Base-by-base conservation (phyloP, 2,113 vertebrate genomes). In the Ammodramus savannarum region DNA sequence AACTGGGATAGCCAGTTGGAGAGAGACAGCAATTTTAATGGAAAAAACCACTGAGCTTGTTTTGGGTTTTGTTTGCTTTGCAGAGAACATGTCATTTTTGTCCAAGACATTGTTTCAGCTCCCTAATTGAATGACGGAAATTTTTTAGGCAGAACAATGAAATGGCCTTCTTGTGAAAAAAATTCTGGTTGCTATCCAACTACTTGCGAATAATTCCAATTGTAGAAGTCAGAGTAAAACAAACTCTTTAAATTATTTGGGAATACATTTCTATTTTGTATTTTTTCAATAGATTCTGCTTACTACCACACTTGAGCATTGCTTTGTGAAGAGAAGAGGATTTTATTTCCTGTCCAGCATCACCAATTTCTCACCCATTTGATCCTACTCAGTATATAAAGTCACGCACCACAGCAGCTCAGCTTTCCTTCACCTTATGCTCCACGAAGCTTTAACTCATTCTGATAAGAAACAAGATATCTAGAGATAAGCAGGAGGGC, bases 71-170 rank as follows among this genome's bases (percentile, higher is more conserved):
- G 86, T 95, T 96, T 91, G 77, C 72, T 95, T 69, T 94, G 77
- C 87, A 93, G 55, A 0, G 3, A 95, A 93, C 74, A 87, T 87
- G 67, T 87, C 54, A 62, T 69, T 96, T 95, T 95, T 91, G 89
- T 95, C 95, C 94, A 96, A 95, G 93, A 93, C 96, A 95, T 97
- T 96, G 93, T 95, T 96, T 97, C 66, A 62, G 87, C 46, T 95
- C 89, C 67, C 32, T 91, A 91, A 96, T 43, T 94, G 91, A 92
- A 82, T 89, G 91, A 87, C 46, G 85, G 84, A 95, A 95, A 91
- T 73, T 95, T 95, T 93, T 89, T 49, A 92, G 82, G 71, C 38
- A 89, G 91, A 96, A 95, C 93, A 96, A 95, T 96, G 91, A 95
- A 96, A 79, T 79, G 43, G 29, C 74, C 80, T 91, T 89, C 93